Percentiles rank a stretch among this genome's conserved stretches.
Conservation (phyloP, 1,140 invertebrate genomes). For the Heliconius eleuchia region DNA sequence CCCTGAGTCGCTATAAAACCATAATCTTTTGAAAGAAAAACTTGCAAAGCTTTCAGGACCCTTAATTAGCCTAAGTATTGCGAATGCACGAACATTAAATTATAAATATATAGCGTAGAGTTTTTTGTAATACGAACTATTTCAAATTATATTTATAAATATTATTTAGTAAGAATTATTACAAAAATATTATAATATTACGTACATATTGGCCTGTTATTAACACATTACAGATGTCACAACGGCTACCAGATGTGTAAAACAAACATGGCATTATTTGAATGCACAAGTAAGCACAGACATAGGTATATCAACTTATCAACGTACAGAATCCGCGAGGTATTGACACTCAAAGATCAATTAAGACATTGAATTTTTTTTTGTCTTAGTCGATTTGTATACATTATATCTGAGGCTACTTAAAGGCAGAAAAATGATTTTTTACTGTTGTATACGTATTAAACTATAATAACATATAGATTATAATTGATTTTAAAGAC, state of each 20-base stretch:
- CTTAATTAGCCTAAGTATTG: conserved; percentile 57
- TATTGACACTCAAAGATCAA: neutral
- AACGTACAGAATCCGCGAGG: neutral
- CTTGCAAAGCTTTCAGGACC: conserved; percentile 26
- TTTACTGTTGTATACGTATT: too few relatives aligned
- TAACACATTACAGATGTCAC: neutral
- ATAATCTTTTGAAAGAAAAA: conserved; percentile 56
- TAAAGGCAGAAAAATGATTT: too few relatives aligned
- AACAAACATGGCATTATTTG: neutral
- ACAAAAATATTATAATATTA: too few relatives aligned
- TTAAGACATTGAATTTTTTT: neutral
- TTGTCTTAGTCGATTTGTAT: too few relatives aligned
- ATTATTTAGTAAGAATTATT: neutral
- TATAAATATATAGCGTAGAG: conserved; percentile 14
- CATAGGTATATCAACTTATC: too few relatives aligned
- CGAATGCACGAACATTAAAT: conserved; percentile 35
- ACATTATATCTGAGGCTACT: too few relatives aligned
- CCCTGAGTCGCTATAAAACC: conserved; percentile 58
- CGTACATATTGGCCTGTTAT: neutral
- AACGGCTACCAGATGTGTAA: neutral
- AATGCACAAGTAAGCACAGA: neutral
- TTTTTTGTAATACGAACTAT: neutral
- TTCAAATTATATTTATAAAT: neutral
- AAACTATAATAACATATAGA: too few relatives aligned
- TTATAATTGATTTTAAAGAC: too few relatives aligned